These are phyloP conservation scores for Pheucticus melanocephalus DNA, from an alignment of 2,113 vertebrate genomes.

Conservation along the genomic window DNA sequence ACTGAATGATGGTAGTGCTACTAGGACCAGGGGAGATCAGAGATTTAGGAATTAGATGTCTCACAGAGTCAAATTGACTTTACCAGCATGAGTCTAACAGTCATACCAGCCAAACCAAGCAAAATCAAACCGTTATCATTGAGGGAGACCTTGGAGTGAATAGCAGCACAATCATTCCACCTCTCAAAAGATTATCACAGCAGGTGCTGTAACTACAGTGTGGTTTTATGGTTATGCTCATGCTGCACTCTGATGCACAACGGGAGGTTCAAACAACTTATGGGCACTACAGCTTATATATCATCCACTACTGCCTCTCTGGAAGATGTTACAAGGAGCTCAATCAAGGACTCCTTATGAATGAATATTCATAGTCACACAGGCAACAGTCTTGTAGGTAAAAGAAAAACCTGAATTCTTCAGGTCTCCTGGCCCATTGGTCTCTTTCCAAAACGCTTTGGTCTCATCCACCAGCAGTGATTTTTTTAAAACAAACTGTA, in stretches of 20 bases:
- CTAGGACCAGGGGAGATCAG: not conserved
- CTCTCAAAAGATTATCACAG: slow-evolving; percentile 52
- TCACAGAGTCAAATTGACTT: slow-evolving; percentile 27
- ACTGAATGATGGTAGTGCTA: slow-evolving; percentile 33
- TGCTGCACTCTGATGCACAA: not conserved
- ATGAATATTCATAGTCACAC: not conserved
- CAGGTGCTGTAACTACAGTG: slow-evolving; percentile 19
- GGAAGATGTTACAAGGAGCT: not conserved
- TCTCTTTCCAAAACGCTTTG: not conserved
- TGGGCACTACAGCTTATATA: not conserved
- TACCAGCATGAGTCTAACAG: slow-evolving; percentile 12
- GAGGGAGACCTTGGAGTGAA: not conserved
- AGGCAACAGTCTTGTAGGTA: not conserved
- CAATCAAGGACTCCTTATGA: not conserved
- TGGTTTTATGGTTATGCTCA: slow-evolving; percentile 49
- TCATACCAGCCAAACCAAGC: slow-evolving; percentile 12
- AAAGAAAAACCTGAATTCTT: not conserved
- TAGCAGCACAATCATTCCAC: slow-evolving; percentile 17
- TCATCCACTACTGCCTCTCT: not conserved
- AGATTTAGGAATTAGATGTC: not conserved
- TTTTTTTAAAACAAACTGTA: not conserved
- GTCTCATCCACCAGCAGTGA: not conserved
- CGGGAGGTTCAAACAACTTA: not conserved
- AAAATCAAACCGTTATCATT: slow-evolving; percentile 8
- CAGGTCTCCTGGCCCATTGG: not conserved